These are phyloP conservation scores for Metopolophium dirhodum DNA, from an alignment of 1,140 invertebrate species.

Conservation along the genomic window DNA sequence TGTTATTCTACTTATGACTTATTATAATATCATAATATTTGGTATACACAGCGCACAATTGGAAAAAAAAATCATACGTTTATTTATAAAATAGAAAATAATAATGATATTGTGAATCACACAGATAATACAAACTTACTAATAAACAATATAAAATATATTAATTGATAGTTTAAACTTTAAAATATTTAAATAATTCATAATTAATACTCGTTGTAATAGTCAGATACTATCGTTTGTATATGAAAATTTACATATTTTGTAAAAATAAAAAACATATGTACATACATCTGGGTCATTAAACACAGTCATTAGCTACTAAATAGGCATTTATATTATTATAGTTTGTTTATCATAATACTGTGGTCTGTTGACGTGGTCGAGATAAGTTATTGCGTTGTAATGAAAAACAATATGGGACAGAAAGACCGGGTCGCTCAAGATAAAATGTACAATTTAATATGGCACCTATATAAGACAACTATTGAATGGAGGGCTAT, in stretches of 20 bases:
- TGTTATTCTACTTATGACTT: not conserved
- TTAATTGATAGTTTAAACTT: not conserved
- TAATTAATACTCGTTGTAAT: not conserved
- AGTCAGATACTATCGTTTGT: not conserved
- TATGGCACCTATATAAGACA: not conserved
- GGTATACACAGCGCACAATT: not conserved
- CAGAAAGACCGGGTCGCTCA: not conserved
- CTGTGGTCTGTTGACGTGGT: not conserved
- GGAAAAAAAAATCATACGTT: not conserved
- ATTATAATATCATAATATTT: not conserved
- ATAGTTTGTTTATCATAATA: not conserved
- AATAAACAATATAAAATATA: not conserved
- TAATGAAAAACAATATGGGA: not conserved
- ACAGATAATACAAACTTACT: not conserved
- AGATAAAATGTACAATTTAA: not conserved
- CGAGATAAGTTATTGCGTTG: not conserved
- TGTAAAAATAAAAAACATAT: constrained; percentile 28
- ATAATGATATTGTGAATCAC: not conserved
- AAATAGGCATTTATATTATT: not conserved
- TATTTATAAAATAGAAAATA: not conserved
- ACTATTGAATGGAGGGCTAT: not conserved
- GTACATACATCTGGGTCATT: not conserved
- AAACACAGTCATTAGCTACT: not conserved
- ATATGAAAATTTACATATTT: not conserved
- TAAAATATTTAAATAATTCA: constrained; percentile 12